Evolutionary conservation across 2,113 vertebrate genomes (phyloP).

Genomic region (Dermatemys mawii): DNA sequence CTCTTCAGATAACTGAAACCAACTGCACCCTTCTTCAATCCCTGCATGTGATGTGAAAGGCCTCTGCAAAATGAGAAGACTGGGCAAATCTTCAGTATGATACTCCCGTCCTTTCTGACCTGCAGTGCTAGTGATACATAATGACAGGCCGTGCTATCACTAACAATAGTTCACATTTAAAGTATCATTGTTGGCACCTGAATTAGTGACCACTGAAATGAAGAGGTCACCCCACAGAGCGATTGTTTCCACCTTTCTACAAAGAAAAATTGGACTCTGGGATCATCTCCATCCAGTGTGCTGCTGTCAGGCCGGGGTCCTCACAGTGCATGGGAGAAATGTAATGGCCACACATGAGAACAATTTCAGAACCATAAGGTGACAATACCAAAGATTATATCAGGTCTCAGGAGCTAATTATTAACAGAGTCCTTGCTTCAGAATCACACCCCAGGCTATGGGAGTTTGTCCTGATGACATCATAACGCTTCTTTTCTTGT

Average conservation of each 20-base stretch:
- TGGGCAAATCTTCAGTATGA: too few relatives aligned
- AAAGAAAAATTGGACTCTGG: background rate
- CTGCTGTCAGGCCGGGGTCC: background rate
- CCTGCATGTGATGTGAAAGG: too few relatives aligned
- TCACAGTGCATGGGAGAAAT: background rate
- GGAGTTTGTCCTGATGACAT: accelerated
- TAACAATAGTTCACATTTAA: too few relatives aligned
- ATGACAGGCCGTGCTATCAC: too few relatives aligned
- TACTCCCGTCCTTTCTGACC: too few relatives aligned
- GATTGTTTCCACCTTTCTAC: background rate
- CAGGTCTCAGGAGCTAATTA: background rate
- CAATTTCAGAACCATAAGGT: background rate
- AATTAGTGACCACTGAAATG: too few relatives aligned
- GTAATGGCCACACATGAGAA: background rate
- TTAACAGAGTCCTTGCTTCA: background rate
- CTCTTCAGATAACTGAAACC: too few relatives aligned
- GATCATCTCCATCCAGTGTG: background rate
- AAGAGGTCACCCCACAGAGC: too few relatives aligned
- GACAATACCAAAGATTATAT: background rate
- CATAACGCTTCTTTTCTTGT: background rate
- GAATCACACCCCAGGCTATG: accelerated
- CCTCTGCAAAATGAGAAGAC: too few relatives aligned
- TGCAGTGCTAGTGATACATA: too few relatives aligned
- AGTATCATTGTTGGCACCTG: too few relatives aligned
- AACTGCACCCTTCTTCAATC: too few relatives aligned